Evolutionary conservation across 1,140 invertebrate genomes (phyloP).

Genomic region (Aricia agestis): DNA sequence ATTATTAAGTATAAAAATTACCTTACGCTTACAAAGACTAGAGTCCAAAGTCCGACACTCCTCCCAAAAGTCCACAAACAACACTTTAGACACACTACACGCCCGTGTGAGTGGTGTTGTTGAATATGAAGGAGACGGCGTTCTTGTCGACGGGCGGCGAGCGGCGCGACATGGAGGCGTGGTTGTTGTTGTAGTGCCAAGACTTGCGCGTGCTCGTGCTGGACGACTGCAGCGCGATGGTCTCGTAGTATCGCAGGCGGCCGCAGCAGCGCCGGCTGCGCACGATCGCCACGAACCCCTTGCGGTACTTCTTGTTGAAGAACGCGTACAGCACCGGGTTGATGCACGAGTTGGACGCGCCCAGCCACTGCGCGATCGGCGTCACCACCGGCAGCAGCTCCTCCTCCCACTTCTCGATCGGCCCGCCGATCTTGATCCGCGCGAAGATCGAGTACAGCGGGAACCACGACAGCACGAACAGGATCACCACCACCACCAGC

Average conservation of each 20-base stretch:
- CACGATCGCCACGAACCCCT: slow-evolving; percentile 93
- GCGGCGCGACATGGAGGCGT: slow-evolving; percentile 79
- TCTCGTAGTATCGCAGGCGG: slow-evolving; percentile 87
- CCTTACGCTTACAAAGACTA: slow-evolving; percentile 24
- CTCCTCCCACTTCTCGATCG: slow-evolving; percentile 83
- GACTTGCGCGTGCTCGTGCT: slow-evolving; percentile 88
- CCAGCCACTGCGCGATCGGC: slow-evolving; percentile 97
- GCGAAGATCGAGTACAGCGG: slow-evolving; percentile 95
- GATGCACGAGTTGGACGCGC: slow-evolving; percentile 96
- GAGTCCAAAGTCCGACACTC: slow-evolving; percentile 6
- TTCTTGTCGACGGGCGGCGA: slow-evolving; percentile 81
- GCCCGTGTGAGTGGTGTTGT: slow-evolving; percentile 55
- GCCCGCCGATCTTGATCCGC: slow-evolving; percentile 87
- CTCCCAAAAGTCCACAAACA: neutral
- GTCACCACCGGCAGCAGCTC: slow-evolving; percentile 87
- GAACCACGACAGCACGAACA: slow-evolving; percentile 96
- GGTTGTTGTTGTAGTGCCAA: slow-evolving; percentile 86
- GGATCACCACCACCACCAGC: slow-evolving; percentile 94
- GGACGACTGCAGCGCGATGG: slow-evolving; percentile 88
- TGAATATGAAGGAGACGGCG: slow-evolving; percentile 85
- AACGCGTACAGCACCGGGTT: slow-evolving; percentile 98
- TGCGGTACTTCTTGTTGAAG: slow-evolving; percentile 97
- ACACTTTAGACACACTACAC: slow-evolving; percentile 44
- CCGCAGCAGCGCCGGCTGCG: slow-evolving; percentile 90
- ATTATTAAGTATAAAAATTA: slow-evolving; percentile 66